Conservation (phyloP, 2,888 invertebrate genomes). For the Eupithecia centaureata region DNA sequence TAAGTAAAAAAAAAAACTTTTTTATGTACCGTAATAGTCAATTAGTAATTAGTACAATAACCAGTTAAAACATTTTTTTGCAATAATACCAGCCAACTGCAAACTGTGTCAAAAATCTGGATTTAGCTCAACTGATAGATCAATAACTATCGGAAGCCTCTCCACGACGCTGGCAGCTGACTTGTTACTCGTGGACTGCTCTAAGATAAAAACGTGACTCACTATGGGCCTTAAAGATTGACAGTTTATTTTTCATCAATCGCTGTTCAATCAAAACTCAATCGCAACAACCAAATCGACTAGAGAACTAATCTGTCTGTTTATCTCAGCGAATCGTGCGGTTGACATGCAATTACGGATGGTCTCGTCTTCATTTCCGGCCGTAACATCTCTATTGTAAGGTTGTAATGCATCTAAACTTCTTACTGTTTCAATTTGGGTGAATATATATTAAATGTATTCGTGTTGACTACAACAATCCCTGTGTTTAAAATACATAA, state of each 20-base stretch:
- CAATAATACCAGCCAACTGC: too few relatives aligned
- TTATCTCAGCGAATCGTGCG: constrained; percentile 52
- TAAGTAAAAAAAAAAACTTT: too few relatives aligned
- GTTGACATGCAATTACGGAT: constrained; percentile 58
- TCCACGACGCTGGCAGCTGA: not conserved
- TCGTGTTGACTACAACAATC: too few relatives aligned
- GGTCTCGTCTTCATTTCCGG: constrained; percentile 5
- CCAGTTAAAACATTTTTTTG: too few relatives aligned
- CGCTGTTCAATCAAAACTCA: constrained; percentile 17
- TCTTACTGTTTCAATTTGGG: not conserved
- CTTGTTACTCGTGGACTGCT: not conserved
- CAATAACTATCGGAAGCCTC: not conserved
- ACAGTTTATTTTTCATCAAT: constrained; percentile 19
- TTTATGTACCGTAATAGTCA: too few relatives aligned
- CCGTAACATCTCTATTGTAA: constrained; percentile 14
- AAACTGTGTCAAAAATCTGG: too few relatives aligned
- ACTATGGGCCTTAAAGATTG: not conserved
- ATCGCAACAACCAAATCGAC: not conserved
- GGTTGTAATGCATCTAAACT: not conserved
- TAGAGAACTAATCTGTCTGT: constrained; percentile 45
- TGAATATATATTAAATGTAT: too few relatives aligned
- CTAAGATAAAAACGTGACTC: not conserved
- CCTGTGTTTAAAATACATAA: too few relatives aligned
- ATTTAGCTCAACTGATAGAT: too few relatives aligned
- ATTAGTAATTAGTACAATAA: too few relatives aligned